phyloP scores from a whole-genome alignment of 2,888 invertebrate genomes.

The Microdon myrmicae region DNA sequence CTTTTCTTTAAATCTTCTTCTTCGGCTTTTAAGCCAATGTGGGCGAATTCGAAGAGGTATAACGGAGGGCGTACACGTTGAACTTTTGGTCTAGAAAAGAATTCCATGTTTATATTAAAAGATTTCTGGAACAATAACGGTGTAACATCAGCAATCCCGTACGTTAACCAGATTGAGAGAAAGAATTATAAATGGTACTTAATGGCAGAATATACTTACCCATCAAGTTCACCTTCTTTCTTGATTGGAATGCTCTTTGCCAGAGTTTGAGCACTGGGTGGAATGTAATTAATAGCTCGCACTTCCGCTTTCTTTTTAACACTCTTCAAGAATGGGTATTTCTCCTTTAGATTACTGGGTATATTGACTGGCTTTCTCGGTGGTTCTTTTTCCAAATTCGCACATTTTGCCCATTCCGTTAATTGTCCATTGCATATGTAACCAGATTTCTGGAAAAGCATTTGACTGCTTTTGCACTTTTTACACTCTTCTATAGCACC shows the following conservation, averaged over 20 bases:
- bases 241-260: constrained; percentile 62
- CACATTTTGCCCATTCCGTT: constrained; percentile 90
- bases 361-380: constrained; percentile 76
- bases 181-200: no score
- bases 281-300: constrained; percentile 70
- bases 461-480: constrained; percentile 81
- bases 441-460: constrained; percentile 76
- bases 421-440: constrained; percentile 83
- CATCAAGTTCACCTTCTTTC: constrained; percentile 68
- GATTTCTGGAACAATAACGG: background rate
- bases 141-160: no score
- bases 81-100: constrained; percentile 71
- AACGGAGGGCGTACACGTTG: constrained; percentile 75
- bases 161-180: no score
- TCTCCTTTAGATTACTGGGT: constrained; percentile 72
- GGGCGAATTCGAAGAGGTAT: constrained; percentile 80
- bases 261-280: constrained; percentile 66
- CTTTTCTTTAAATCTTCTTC: constrained; percentile 75
- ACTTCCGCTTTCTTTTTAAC: constrained; percentile 72
- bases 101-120: no score
- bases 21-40: constrained; percentile 71
- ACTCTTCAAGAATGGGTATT: constrained; percentile 70
- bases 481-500: constrained; percentile 83
- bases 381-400: constrained; percentile 77
- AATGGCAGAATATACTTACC: constrained; percentile 55